Base-by-base conservation (phyloP, 2,888 invertebrate species). In the Cephalotes varians region DNA sequence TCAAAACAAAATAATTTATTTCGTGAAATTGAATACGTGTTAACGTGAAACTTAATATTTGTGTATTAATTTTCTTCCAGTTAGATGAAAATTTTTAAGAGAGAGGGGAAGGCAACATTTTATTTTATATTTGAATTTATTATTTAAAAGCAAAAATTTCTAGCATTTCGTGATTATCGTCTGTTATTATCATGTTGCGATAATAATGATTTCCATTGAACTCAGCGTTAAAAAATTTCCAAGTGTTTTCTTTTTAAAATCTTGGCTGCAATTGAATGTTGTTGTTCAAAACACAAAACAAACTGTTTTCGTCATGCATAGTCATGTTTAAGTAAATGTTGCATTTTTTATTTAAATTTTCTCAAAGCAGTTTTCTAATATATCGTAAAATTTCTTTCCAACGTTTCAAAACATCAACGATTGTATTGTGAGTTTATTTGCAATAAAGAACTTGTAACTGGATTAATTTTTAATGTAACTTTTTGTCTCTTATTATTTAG, bases 321-420 rank as follows among this genome's bases (percentile, higher is more conserved):
- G 7, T 73, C 15, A 44, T n/a, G 25, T 60, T 44, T 5, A 31
- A 28, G 15, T 60, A 21, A 44, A 31, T 44, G 15, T 60, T 73
- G 28, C 15, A 73, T 21, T 60, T 73, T 73, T 73, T 62, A 60
- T 60, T 37, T 73, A 31, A 60, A 28, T 31, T 44, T 1, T 62
- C 21, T 21, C 9, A 1, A 4, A 15, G 15, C 10, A 5, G 5
- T 47, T 62, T 62, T 21, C 2, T 47, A 31, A 15, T 60, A 7
- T n/a, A 12, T 51, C 7, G 31, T 34, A 21, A 69, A 49, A 9
- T 73, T n/a, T 58, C 44, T 60, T 62, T 21, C 6, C 34, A 12
- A 10, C 34, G 5, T n/a, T 56, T 10, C 21, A 37, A 0, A 5
- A 1, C 37, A 62, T 34, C 37, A 40, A 40, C 25, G 44, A 64